Evolutionary conservation across 2,888 invertebrate species (phyloP), one percentile per base, ranked within the genome.

Genomic region (Griposia aprilina): DNA sequence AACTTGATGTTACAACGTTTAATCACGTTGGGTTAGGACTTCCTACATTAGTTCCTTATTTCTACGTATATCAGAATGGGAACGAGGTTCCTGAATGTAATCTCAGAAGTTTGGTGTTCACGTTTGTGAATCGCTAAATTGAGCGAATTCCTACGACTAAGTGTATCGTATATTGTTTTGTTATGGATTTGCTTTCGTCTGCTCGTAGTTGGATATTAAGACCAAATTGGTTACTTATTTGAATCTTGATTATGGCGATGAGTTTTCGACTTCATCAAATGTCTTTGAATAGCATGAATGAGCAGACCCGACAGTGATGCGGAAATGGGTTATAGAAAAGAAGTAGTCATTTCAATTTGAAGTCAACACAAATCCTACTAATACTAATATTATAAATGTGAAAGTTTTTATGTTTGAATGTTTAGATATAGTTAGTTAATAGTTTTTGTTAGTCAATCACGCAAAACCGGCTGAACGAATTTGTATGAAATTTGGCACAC

Each of bases 21-120:
- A 88, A 89, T 88, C 84, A 88, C 80, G 81, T 77, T 70, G 62
- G 45, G 80, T 81, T 84, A 78, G 82, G 82, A 89, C 81, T 84
- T 81, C 70, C 78, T 79, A 79, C 86, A 88, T 88, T 88, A 89
- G 88, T 88, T 88, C 78, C 89, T 80, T 84, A 83, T 81, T 36
- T 78, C 77, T 67, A 62, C 36, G 30, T 59, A 82, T 74, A 76
- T 81, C 87, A 74, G 66, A 76, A 85, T 81, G 59, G 80, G 71
- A 75, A 82, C 71, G 77, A 74, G 78, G 69, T 81, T 79, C 72
- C 78, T 75, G 76, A 81, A 78, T 81, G 76, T 85, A 72, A 85
- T 88, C 79, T 74, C 69, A 57, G 52, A 77, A 73, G 66, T 84
- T 71, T 59, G 65, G 68, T 76, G 76, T 59, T 76, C 66, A 7